Evolutionary conservation across 2,113 vertebrate genomes (phyloP).

Genomic region (Tringa solitaria): DNA sequence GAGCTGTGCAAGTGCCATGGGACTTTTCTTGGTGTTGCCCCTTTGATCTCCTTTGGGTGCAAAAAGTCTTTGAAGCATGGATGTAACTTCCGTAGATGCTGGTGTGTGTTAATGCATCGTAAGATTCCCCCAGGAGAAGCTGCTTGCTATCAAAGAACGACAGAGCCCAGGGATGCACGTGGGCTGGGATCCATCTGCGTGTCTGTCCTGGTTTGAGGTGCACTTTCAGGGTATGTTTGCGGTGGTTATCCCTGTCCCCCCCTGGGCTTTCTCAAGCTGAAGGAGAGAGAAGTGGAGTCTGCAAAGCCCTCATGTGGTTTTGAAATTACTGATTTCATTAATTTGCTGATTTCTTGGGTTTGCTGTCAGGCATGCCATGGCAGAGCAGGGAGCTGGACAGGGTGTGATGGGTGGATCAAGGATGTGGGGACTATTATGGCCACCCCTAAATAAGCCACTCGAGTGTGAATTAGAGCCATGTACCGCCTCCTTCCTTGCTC

Average conservation of each 20-base stretch:
- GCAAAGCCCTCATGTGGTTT: background rate
- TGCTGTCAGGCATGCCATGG: background rate
- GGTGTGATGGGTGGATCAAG: background rate
- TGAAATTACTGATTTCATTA: background rate
- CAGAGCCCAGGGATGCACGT: rapidly evolving
- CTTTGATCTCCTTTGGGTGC: background rate
- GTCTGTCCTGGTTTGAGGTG: background rate
- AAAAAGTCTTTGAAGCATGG: background rate
- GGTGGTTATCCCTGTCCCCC: background rate
- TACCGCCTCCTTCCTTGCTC: background rate
- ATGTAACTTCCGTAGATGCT: background rate
- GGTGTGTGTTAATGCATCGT: rapidly evolving
- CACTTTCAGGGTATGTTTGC: background rate
- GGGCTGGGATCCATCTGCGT: background rate
- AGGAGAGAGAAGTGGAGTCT: background rate
- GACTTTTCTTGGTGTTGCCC: background rate
- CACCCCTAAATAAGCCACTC: background rate
- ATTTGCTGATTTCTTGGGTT: background rate
- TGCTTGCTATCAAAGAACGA: rapidly evolving
- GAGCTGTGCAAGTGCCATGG: background rate
- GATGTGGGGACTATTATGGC: background rate
- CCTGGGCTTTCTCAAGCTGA: background rate
- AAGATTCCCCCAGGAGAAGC: background rate
- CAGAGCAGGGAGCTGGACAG: background rate
- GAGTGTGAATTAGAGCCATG: background rate